phyloP scores from a whole-genome alignment of 2,888 invertebrate species.

The Idaea aversata region DNA sequence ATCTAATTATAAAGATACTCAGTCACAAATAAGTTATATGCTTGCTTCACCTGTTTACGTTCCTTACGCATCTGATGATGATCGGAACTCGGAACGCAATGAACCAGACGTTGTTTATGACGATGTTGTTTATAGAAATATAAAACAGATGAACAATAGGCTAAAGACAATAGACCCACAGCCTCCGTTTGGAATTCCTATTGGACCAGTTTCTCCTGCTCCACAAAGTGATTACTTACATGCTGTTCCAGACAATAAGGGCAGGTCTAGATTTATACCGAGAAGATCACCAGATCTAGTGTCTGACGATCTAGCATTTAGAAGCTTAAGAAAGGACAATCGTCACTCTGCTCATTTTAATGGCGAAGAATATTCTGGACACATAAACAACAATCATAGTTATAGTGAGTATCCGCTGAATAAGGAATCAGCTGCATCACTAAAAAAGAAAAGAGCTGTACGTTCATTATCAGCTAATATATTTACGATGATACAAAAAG shows the following conservation, averaged over 20 bases:
- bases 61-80: conserved; percentile 71
- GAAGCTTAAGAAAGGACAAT: conserved; percentile 90
- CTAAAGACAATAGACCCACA: conserved; percentile 88
- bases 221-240: conserved; percentile 92
- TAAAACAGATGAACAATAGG: conserved; percentile 87
- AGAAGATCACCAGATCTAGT: conserved; percentile 89
- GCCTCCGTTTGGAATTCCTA: conserved; percentile 94
- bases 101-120: conserved; percentile 92
- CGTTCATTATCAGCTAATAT: conserved; percentile 92
- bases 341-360: conserved; percentile 77
- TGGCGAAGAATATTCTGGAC: conserved; percentile 69
- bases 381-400: conserved; percentile 70
- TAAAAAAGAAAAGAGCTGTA: conserved; percentile 89
- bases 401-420: conserved; percentile 56
- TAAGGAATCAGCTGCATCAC: conserved; percentile 64
- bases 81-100: conserved; percentile 79
- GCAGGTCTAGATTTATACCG: conserved; percentile 82
- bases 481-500: conserved; percentile 86
- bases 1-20: conserved; percentile 57
- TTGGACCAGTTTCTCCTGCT: conserved; percentile 90
- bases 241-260: conserved; percentile 83
- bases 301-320: conserved; percentile 92
- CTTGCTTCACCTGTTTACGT: conserved; percentile 84
- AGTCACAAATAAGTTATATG: conserved; percentile 83
- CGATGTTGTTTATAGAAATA: conserved; percentile 91